Base-by-base conservation (phyloP, 2,888 invertebrate genomes). In the Syrista parreyssii region DNA sequence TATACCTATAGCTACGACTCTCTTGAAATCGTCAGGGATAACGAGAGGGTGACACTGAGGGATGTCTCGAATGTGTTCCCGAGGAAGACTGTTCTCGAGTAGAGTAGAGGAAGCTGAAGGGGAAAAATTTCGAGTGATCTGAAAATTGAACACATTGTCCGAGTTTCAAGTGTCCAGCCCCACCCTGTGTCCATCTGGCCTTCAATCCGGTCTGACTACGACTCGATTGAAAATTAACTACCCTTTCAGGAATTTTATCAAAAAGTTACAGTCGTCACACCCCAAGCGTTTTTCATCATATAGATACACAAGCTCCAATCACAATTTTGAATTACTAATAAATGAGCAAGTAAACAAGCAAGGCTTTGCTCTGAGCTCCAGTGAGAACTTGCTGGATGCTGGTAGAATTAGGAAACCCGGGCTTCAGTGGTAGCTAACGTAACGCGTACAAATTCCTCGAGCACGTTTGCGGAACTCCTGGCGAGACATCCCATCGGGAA, bases 141-240 rank as follows among this genome's bases (percentile, higher is more conserved):
- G 33, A 76, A 73, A 71, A 71, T 71, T 30, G 74, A 40, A 68
- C n/a, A n/a, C 34, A 68, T 75, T 33, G 68, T 75, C 68, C 68
- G 75, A 68, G 68, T 68, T 68, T 75, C 75, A 12, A 75, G 75
- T 75, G 6, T 55, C n/a, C 15, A 33, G 15, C 71, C 33, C 55
- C 30, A 12, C 12, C 72, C 73, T 32, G 23, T 71, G 23, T 32
- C 68, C 75, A 32, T 23, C 32, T 23, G 33, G 4, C n/a, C 6
- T 30, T 73, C 33, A n/a, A 3, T n/a, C 2, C 76, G 4, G 12
- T 34, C 1, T 23, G 33, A 55, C 55, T 55, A 9, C 9, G 55
- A 55, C 71, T 72, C n/a, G 32, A 76, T 76, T 76, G 76, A 34
- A 76, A 73, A 76, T 76, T 76, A 55, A 33, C 76, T 40, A 9